A percentile compares a stretch with the other conserved stretches of the same genome.
These are phyloP conservation scores for Dinoponera quadriceps DNA, from an alignment of 1,140 invertebrate species.

Conservation along the genomic window DNA sequence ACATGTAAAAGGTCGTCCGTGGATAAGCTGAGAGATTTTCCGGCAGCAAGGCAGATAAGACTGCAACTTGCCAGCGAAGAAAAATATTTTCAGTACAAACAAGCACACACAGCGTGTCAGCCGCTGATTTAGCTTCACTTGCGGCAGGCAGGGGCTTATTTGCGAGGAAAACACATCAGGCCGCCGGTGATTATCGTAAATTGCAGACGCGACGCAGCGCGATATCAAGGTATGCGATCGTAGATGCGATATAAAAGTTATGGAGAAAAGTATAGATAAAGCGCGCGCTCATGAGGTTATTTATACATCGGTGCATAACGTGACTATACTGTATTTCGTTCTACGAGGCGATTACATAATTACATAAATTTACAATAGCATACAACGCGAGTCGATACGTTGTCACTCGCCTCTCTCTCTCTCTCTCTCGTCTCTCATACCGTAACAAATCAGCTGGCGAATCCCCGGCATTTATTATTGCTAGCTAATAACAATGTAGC, in stretches of 20 bases:
- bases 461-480: conserved; percentile 34
- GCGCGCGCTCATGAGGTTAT: not conserved
- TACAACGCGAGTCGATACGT: conserved; percentile 61
- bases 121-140: not conserved
- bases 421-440: not conserved
- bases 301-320: conserved; percentile 56
- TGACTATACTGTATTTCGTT: conserved; percentile 74
- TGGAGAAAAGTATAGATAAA: not conserved
- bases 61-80: conserved; percentile 57
- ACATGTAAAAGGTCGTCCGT: conserved; percentile 5
- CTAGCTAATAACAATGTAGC: conserved; percentile 42
- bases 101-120: not conserved
- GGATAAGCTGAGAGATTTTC: conserved; percentile 32
- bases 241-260: not conserved
- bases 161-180: not conserved
- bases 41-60: conserved; percentile 59
- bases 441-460: not conserved
- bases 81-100: conserved; percentile 62
- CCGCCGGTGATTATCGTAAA: not conserved
- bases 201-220: not conserved
- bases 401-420: not conserved
- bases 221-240: not conserved
- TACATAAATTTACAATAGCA: conserved; percentile 73
- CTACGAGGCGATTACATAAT: conserved; percentile 73
- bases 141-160: not conserved